Base-by-base conservation (phyloP, 2,113 vertebrate genomes). In the Bubalus kerabau region DNA sequence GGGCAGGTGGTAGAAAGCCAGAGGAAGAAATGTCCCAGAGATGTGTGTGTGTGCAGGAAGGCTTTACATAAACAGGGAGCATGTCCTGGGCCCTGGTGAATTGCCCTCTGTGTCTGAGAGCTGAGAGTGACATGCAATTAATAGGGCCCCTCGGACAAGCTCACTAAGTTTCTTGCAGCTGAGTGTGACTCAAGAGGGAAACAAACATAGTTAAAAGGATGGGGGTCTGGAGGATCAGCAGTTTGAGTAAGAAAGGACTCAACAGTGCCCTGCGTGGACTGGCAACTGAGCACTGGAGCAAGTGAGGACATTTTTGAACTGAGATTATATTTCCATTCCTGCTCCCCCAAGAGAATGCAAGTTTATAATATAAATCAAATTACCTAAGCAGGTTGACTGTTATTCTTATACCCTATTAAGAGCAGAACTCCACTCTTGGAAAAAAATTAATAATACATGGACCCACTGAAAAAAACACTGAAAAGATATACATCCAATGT, bases 1-100 rank as follows among this genome's bases (percentile, higher is more conserved):
- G 30, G 48, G 54, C 40, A 52, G 23, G 19, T 26, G 36, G 57
- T 26, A 32, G 50, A 74, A 30, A 57, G 19, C n/a, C 54, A 30
- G 7, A 71, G 21, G 26, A 60, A 85, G 46, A 88, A 83, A 62
- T 16, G 54, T 19, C 23, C 32, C 43, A 54, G 96, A 50, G 71
- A 17, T 21, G 15, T 5, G 5, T 21, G 6, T 12, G n/a, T 40
- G n/a, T 23, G 46, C 15, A 0, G 1, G 32, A 60, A 46, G 48
- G 82, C 28, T 43, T 28, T 30, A 4, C 1, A 8, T 30, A 62
- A 30, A 32, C 28, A 52, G 52, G 67, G 40, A 92, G 62, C 36
- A 7, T 1, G 59, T 48, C 30, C 32, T 21, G 8, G 36, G 82
- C 54, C 30, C 43, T 78, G 40, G n/a, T 7, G 57, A 62, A 80